Evolutionary conservation across 2,888 invertebrate genomes (phyloP).

Genomic region (Incurvaria masculella): DNA sequence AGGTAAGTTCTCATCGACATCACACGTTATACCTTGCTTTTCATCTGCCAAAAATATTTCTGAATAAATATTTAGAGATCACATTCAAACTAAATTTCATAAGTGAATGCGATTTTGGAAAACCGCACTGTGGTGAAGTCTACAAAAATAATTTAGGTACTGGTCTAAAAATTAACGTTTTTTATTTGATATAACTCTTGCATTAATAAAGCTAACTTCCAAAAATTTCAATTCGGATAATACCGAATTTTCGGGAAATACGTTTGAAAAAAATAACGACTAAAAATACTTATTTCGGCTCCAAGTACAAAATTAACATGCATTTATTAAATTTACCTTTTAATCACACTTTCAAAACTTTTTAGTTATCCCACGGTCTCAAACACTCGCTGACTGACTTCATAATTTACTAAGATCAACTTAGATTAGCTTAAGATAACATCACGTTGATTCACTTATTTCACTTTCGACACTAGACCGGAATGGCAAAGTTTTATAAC

Average conservation of each 20-base stretch:
- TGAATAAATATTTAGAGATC: not conserved
- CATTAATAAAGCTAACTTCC: no score
- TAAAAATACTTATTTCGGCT: no score
- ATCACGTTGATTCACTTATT: not conserved
- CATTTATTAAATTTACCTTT: not conserved
- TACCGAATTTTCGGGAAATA: no score
- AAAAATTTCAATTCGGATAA: no score
- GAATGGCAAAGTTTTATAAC: not conserved
- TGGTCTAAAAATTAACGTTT: no score
- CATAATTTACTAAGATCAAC: not conserved
- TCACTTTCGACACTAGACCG: not conserved
- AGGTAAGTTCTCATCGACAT: constrained; percentile 53
- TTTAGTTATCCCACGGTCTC: not conserved
- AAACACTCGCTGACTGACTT: not conserved
- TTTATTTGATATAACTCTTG: no score
- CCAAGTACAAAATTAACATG: not conserved
- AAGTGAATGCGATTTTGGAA: no score
- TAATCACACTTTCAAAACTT: not conserved
- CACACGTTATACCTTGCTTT: constrained; percentile 11
- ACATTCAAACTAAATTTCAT: no score
- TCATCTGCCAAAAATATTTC: constrained; percentile 1
- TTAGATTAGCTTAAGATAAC: not conserved
- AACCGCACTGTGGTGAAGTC: no score
- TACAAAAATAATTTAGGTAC: not conserved
- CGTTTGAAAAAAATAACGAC: no score